Conservation (phyloP, 2,888 invertebrate species). For the Rhogogaster chlorosoma region DNA sequence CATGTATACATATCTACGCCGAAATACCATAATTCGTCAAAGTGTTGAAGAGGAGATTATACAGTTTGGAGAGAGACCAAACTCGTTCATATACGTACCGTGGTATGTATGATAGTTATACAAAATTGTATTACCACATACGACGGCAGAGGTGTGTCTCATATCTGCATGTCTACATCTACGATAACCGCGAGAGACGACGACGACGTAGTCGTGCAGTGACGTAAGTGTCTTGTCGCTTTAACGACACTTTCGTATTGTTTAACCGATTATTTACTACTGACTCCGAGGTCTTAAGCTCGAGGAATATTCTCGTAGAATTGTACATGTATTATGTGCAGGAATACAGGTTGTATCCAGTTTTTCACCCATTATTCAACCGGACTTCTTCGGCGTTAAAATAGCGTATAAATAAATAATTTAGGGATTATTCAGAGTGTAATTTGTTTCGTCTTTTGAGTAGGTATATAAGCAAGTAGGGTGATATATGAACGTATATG, state of each 20-base stretch:
- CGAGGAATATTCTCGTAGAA: background rate
- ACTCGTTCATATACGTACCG: background rate
- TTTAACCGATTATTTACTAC: background rate
- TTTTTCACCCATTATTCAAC: background rate
- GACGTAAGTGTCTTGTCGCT: conserved; percentile 16
- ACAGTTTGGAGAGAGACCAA: no score
- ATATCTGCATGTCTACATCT: conserved; percentile 14
- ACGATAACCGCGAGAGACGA: background rate
- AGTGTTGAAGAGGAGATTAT: background rate
- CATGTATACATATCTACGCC: background rate
- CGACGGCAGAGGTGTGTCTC: background rate
- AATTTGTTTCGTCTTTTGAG: background rate
- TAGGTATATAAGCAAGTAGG: background rate
- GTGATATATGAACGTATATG: background rate
- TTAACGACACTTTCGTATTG: conserved; percentile 8
- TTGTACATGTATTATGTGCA: background rate
- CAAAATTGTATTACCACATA: background rate
- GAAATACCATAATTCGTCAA: background rate
- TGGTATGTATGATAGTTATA: background rate
- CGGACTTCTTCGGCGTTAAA: background rate
- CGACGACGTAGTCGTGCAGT: background rate
- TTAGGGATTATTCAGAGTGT: background rate
- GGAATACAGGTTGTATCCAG: no score
- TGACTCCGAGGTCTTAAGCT: background rate
- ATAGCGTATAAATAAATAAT: background rate